phyloP scores from a whole-genome alignment of 2,113 vertebrate species.

The Neotoma lepida region DNA sequence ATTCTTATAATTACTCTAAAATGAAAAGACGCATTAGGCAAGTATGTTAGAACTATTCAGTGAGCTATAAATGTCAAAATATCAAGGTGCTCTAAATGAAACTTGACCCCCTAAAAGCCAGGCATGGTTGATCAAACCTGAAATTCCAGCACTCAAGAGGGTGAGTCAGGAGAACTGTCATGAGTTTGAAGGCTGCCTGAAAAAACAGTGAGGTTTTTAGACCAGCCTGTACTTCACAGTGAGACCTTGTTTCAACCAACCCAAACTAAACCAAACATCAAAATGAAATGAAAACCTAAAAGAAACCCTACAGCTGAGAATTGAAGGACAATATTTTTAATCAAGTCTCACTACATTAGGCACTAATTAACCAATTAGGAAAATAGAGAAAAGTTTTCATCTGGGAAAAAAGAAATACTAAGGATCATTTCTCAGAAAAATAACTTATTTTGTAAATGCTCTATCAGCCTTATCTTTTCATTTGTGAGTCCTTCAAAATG shows the following conservation, averaged over 20 bases:
- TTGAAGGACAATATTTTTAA: background rate
- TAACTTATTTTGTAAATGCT: constrained; percentile 10
- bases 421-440: background rate
- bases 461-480: background rate
- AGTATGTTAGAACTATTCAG: background rate
- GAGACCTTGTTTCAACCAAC: background rate
- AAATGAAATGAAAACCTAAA: background rate
- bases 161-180: background rate
- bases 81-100: constrained; percentile 42
- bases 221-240: background rate
- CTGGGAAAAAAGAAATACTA: background rate
- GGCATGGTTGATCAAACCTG: no score
- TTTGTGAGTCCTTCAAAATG: background rate
- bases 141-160: background rate
- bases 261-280: background rate
- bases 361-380: constrained; percentile 37
- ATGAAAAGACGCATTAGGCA: background rate
- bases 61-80: background rate
- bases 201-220: background rate
- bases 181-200: background rate
- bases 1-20: background rate
- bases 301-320: background rate
- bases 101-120: background rate
- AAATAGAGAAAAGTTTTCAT: constrained; percentile 4
- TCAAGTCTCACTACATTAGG: background rate